phyloP scores from a whole-genome alignment of 2,797 vertebrate species.

The Pseudochaenichthys georgianus region DNA sequence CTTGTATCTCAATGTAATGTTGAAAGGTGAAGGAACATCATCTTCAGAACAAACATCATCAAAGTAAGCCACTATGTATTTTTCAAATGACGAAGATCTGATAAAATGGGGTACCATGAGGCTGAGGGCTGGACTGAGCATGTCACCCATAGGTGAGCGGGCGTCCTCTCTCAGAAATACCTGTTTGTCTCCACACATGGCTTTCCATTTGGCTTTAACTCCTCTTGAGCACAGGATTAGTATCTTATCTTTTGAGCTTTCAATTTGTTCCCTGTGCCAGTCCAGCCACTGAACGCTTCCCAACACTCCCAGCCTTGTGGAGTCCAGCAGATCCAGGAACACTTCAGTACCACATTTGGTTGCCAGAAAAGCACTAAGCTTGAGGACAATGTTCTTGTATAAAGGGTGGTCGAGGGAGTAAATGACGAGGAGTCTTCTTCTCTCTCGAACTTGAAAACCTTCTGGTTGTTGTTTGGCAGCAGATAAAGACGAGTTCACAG shows the following conservation, averaged over 20 bases:
- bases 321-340: conserved; percentile 91
- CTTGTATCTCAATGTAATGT: conserved; percentile 88
- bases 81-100: conserved; percentile 87
- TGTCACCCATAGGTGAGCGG: conserved; percentile 86
- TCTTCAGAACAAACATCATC: conserved; percentile 84
- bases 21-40: conserved; percentile 91
- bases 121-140: conserved; percentile 91
- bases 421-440: conserved; percentile 89
- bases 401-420: conserved; percentile 93
- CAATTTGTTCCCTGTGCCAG: conserved; percentile 88
- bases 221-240: conserved; percentile 93
- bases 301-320: conserved; percentile 84
- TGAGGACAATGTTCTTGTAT: conserved; percentile 91
- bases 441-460: conserved; percentile 42
- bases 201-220: conserved; percentile 92
- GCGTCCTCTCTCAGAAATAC: conserved; percentile 88
- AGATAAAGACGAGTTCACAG: conserved; percentile 12
- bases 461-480: conserved; percentile 27
- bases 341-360: conserved; percentile 91
- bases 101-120: conserved; percentile 91
- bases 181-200: conserved; percentile 86
- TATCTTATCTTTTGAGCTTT: conserved; percentile 89
- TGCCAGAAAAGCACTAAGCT: conserved; percentile 90
- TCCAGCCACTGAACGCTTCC: conserved; percentile 92
- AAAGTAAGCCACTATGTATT: conserved; percentile 94